phyloP scores from a whole-genome alignment of 2,113 vertebrate genomes.

The Anser brachyrhynchus region DNA sequence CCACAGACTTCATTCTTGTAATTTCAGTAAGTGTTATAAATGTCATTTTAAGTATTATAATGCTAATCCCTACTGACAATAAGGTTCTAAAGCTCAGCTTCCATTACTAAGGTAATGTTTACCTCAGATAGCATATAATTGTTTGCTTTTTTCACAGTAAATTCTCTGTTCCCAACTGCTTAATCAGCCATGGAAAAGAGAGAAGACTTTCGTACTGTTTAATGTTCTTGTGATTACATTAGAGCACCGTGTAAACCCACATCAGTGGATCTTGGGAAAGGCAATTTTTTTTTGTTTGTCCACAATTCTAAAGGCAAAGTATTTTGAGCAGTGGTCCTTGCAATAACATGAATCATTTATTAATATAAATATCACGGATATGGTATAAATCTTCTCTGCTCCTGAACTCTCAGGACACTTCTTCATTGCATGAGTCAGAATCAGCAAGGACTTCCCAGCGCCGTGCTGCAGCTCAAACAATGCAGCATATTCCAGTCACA shows the following conservation, averaged over 20 bases:
- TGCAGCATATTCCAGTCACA: conserved; percentile 66
- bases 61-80: conserved; percentile 88
- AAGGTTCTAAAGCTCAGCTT: conserved; percentile 85
- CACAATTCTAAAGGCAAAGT: conserved; percentile 33
- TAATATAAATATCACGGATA: conserved; percentile 61
- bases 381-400: conserved; percentile 50
- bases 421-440: background rate
- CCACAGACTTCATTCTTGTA: conserved; percentile 83
- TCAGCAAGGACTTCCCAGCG: conserved; percentile 7
- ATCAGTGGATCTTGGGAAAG: conserved; percentile 32
- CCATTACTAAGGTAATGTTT: conserved; percentile 93
- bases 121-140: conserved; percentile 88
- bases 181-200: conserved; percentile 86
- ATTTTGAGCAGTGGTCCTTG: conserved; percentile 52
- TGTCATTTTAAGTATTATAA: conserved; percentile 90
- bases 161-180: conserved; percentile 86
- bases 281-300: conserved; percentile 40
- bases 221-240: conserved; percentile 74
- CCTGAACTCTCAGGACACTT: conserved; percentile 53
- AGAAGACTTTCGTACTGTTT: conserved; percentile 72
- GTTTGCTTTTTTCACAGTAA: conserved; percentile 83
- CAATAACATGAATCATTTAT: conserved; percentile 52
- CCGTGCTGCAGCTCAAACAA: conserved; percentile 10
- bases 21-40: conserved; percentile 93
- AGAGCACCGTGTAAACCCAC: conserved; percentile 47